A percentile compares a stretch with the other conserved stretches of the same genome.
These are phyloP conservation scores for Drosophila kikkawai DNA, from an alignment of 1,140 invertebrate species.

Conservation along the genomic window DNA sequence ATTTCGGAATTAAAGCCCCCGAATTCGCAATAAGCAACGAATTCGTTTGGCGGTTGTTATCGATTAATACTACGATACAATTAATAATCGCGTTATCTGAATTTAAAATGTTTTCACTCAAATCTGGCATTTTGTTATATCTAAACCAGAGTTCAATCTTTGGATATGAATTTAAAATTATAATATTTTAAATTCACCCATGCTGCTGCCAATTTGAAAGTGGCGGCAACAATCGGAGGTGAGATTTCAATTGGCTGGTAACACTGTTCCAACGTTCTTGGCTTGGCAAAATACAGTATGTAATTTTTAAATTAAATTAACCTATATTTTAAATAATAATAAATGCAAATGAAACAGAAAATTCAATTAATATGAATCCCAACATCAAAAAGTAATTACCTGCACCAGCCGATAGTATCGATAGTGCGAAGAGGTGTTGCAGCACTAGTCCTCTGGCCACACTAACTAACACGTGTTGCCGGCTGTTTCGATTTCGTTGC, in stretches of 20 bases:
- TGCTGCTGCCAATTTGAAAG: too few species aligned
- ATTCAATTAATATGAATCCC: not conserved
- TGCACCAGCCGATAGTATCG: not conserved
- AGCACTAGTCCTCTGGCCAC: not conserved
- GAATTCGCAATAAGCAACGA: not conserved
- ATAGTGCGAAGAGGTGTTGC: not conserved
- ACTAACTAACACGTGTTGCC: conserved; percentile 62
- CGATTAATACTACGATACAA: not conserved
- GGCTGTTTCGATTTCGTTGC: conserved; percentile 42
- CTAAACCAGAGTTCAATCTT: too few species aligned
- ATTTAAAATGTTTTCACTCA: too few species aligned
- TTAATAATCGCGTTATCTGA: too few species aligned
- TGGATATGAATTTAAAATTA: too few species aligned
- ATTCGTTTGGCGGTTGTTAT: not conserved
- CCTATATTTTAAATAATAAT: not conserved
- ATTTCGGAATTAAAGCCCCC: conserved; percentile 7
- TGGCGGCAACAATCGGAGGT: too few species aligned
- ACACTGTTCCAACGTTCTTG: too few species aligned
- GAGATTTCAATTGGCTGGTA: too few species aligned
- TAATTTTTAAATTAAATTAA: not conserved
- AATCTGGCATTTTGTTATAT: too few species aligned
- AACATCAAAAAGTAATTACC: not conserved
- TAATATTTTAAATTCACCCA: too few species aligned
- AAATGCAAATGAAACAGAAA: not conserved
- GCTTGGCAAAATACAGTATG: not conserved